Evolutionary conservation across 2,888 invertebrate genomes (phyloP), one percentile per base, ranked within the genome.

Genomic region (Willowsia nigromaculata): DNA sequence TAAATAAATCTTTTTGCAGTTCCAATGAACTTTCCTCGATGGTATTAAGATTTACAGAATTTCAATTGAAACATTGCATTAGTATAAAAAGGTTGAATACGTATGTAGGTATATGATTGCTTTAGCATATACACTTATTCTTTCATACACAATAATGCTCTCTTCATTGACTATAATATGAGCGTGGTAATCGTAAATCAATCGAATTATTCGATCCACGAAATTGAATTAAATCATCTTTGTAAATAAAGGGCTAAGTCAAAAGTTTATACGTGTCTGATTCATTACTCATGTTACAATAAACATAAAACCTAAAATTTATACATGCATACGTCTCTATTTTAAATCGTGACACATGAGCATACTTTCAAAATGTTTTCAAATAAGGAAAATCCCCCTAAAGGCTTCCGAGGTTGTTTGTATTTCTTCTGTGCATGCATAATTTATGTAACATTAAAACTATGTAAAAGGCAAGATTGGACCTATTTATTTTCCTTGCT

Each of bases 321-420:
- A 59, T 30, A 82, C 68, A 62, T 13, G 59, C 15, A 62, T 13
- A 30, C 15, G 27, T 33, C 6, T 33, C 22, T 33, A 30, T 53
- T 84, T 53, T 30, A 22, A 71, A 47, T 85, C 85, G 85, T 85
- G 85, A 85, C 78, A 43, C 33, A 37, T 30, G 50, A 27, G 56
- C 47, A 76, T 62, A 85, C 78, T 85, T 85, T 85, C 85, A 43
- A 27, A 9, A 33, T 30, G 40, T 85, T 30, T 85, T 85, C 85
- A 85, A 85, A 85, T 62, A 85, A 85, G 78, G 85, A 62, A 65
- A 83, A 62, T 85, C 47, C 62, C 76, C 74, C 85, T 85, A 40
- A 13, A 76, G 85, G 76, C 85, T 85, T 85, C 85, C 27, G 85
- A 85, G 65, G 47, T 85, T 47, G 43, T 43, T 40, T 74, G 71